Conservation (phyloP, 2,888 invertebrate species). For the Caenorhabditis sinica region DNA sequence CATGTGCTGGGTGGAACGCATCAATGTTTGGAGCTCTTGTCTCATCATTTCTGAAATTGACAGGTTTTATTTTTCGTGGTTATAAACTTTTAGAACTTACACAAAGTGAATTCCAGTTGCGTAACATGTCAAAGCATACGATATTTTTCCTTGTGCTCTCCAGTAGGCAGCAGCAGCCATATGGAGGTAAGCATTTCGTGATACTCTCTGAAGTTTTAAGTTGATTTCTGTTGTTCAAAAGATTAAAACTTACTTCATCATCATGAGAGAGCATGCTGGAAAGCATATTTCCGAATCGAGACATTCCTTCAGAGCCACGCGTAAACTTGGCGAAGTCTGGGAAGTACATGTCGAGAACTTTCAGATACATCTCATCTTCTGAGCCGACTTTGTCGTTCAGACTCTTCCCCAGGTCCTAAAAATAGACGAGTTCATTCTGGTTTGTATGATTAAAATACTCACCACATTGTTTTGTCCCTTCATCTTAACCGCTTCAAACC, state of each 20-base stretch:
- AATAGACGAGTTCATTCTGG: not conserved
- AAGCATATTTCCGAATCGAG: slow-evolving; percentile 57
- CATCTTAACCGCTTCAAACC: slow-evolving; percentile 64
- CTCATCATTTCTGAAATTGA: slow-evolving; percentile 44
- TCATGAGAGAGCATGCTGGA: slow-evolving; percentile 58
- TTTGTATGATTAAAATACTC: not conserved
- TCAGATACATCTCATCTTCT: slow-evolving; percentile 52
- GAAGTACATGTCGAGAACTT: slow-evolving; percentile 58
- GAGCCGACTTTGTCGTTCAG: slow-evolving; percentile 32
- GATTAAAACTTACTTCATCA: slow-evolving; percentile 54
- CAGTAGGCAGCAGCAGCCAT: slow-evolving; percentile 73
- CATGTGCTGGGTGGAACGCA: slow-evolving; percentile 48
- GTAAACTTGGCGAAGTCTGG: slow-evolving; percentile 54
- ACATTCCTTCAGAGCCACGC: slow-evolving; percentile 48
- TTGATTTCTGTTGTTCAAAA: not conserved
- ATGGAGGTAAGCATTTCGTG: slow-evolving; percentile 65
- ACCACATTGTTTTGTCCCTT: slow-evolving; percentile 59
- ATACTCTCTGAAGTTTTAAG: slow-evolving; percentile 58
- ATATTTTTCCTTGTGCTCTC: slow-evolving; percentile 66
- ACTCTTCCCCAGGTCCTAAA: slow-evolving; percentile 54
- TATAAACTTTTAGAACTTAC: slow-evolving; percentile 3
- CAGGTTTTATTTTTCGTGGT: not conserved
- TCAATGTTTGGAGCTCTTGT: slow-evolving; percentile 38
- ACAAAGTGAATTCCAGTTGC: slow-evolving; percentile 59
- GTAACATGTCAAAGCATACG: slow-evolving; percentile 67